Base-by-base conservation (phyloP, 1,140 invertebrate genomes). In the Drosophila sp. region DNA sequence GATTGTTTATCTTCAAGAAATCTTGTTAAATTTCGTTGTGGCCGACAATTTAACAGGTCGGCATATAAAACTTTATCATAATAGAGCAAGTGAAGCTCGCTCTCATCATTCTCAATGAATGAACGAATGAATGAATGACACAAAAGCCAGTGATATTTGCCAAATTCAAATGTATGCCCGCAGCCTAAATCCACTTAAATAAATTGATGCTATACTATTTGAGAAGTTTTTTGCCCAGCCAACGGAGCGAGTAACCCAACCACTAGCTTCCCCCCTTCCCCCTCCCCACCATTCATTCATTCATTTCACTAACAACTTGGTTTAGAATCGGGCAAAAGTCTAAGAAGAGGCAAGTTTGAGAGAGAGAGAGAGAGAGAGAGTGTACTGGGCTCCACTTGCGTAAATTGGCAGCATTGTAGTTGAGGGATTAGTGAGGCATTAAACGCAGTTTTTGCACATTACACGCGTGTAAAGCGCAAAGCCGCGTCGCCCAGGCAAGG, bases 361-460 rank as follows among this genome's bases (percentile, higher is more conserved):
- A 56, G 35, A 30, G 40, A n/a, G 2, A 17, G 25, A 47, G 23
- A 23, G 7, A 30, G 47, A 35, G 40, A 70, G 35, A 66, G 63
- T 38, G 35, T 38, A 11, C 35, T 11, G 35, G 8, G 10, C 35
- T 80, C 70, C 84, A 87, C 84, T 89, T 84, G 84, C 80, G 84
- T 80, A 89, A 87, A 87, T 87, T 87, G 84, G 84, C 84, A 87
- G 84, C 80, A 89, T 87, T 87, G 84, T 87, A 84, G 84, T 87
- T 87, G 84, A 89, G 84, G 84, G 84, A 87, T 87, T 87, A 87
- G 84, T 84, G 84, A 72, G 70, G 84, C 84, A 89, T 87, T 89
- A 87, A 87, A 89, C 84, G 80, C 84, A 86, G 84, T 89, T 87
- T 87, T 87, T 87, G 84, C 84, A 87, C 84, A 87, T 87, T 87